Conservation (phyloP, 2,797 vertebrate species). For the Psittacula echo region DNA sequence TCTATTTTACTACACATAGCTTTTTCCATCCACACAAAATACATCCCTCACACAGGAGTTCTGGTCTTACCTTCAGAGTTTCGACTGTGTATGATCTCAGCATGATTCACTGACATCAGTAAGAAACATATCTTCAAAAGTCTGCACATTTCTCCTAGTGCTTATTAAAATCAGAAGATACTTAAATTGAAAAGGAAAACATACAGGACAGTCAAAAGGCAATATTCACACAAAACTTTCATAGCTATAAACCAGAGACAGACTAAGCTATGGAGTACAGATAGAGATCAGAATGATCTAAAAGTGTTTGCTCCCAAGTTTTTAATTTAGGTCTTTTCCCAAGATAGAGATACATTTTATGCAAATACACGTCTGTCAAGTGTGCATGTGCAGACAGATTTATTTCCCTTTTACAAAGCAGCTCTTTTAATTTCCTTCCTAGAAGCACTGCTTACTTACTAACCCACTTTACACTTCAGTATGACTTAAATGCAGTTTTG, state of each 20-base stretch:
- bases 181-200: conserved; percentile 31
- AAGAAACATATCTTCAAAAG: conserved; percentile 46
- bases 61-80: conserved; percentile 74
- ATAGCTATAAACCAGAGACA: background rate
- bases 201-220: conserved; percentile 13
- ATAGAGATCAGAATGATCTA: background rate
- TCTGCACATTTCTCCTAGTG: conserved; percentile 62
- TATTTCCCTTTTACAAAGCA: background rate
- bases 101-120: conserved; percentile 61
- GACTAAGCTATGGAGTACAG: background rate
- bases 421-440: background rate
- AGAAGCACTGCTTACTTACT: background rate
- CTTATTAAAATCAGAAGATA: conserved; percentile 34
- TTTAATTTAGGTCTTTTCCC: conserved; percentile 9
- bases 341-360: background rate
- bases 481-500: background rate
- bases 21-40: background rate
- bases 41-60: background rate
- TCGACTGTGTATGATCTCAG: conserved; percentile 2
- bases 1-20: background rate
- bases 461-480: background rate
- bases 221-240: conserved; percentile 2
- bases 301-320: background rate
- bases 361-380: background rate
- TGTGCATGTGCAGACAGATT: background rate